These are phyloP conservation scores for Drosophila ustulata DNA, from an alignment of 2,888 invertebrate species.

Conservation along the genomic window DNA sequence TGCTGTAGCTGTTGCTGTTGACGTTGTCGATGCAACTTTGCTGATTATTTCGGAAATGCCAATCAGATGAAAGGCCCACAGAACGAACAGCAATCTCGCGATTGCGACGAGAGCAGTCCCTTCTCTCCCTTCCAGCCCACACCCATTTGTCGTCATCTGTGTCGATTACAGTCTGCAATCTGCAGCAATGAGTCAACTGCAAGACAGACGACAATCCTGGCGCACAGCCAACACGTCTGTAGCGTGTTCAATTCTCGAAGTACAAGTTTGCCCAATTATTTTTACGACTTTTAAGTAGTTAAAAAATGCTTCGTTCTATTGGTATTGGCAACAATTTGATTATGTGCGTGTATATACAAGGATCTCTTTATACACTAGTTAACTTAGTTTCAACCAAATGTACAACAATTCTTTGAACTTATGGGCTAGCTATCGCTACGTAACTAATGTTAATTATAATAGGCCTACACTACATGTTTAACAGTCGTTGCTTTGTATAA, in stretches of 20 bases:
- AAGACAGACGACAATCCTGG: constrained; percentile 20
- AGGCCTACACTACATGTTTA: constrained; percentile 43
- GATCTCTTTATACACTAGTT: constrained; percentile 19
- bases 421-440: constrained; percentile 40
- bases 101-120: background rate
- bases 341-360: constrained; percentile 52
- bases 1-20: constrained; percentile 19
- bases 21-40: constrained; percentile 64
- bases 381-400: constrained; percentile 16
- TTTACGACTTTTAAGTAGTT: constrained; percentile 16
- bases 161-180: constrained; percentile 58
- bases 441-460: constrained; percentile 27
- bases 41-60: constrained; percentile 80
- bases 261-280: constrained; percentile 67
- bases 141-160: constrained; percentile 37
- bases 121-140: constrained; percentile 1
- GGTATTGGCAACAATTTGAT: constrained; percentile 66
- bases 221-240: constrained; percentile 16
- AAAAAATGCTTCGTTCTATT: constrained; percentile 27
- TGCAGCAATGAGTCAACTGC: constrained; percentile 49
- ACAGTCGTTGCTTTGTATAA: constrained; percentile 71
- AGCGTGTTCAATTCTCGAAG: constrained; percentile 12
- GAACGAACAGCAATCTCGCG: constrained; percentile 34
- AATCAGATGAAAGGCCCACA: constrained; percentile 74
- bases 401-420: constrained; percentile 52